Evolutionary conservation across 1,140 invertebrate genomes (phyloP), one percentile per base, ranked within the genome.

Genomic region (Trypoxylus dichotomus): DNA sequence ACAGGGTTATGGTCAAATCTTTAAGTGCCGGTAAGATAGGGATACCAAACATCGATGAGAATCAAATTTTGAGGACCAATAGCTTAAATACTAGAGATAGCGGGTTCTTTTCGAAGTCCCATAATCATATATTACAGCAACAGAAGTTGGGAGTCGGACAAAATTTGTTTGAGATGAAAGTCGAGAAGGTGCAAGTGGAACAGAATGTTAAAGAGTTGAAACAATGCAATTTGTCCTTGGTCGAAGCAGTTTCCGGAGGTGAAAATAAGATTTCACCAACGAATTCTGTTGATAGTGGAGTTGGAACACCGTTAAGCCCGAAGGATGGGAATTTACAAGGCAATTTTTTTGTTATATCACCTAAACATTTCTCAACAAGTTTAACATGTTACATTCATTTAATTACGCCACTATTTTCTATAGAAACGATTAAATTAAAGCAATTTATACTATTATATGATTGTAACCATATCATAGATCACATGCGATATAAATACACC

Each of bases 91-190:
- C 85, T 7, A 79, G 83, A 19, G 82, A 81, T 3, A 42, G 58
- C 0, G 88, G 89, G 0, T 91, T 91, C 78, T 92, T 92, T 73
- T 89, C 90, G 0, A 90, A 87, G 78, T 91, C 91, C 5, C 91
- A 92, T 81, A 91, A 90, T 82, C 90, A 92, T 76, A 91, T 92
- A 43, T 85, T 88, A 7, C 90, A 91, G 77, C 89, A 91, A 76
- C 60, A 68, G 60, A 84, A 87, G 27, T 86, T 88, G 73, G 86
- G 87, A 80, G 60, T 87, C 7, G 82, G 74, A 19, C 54, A 83
- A 82, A 77, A 86, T 84, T 76, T 83, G 82, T 85, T 88, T 82
- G 13, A 84, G 85, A 81, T 83, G 5, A 80, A 79, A 42, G 87
- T 87, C 79, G 80, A 88, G 41, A 83, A 83, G 7, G 77, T 42